Conservation (phyloP, 2,888 invertebrate species). For the Isotomurus palustris region DNA sequence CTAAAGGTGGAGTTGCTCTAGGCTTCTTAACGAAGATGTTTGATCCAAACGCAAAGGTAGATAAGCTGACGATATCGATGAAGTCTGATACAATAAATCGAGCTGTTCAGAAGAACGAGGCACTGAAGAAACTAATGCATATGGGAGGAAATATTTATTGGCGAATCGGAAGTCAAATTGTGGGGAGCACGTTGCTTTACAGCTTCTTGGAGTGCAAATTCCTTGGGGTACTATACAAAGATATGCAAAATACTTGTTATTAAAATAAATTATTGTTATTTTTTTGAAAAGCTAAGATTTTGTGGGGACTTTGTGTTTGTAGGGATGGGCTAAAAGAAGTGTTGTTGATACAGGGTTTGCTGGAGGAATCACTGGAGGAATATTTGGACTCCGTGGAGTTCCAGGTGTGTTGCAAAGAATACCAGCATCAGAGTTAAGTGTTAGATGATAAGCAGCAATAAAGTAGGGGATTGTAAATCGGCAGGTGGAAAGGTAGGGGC, state of each 20-base stretch:
- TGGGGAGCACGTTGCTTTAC: conserved; percentile 13
- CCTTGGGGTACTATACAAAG: conserved; percentile 7
- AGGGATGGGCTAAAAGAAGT: conserved; percentile 20
- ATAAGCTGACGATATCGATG: conserved; percentile 5
- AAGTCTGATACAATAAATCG: too few relatives aligned
- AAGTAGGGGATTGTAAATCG: not conserved
- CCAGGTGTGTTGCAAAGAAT: conserved; percentile 19
- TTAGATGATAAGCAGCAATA: not conserved
- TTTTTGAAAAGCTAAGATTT: too few relatives aligned
- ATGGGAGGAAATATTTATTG: conserved; percentile 3
- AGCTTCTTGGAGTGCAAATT: conserved; percentile 22
- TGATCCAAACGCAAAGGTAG: not conserved
- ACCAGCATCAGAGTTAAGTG: not conserved
- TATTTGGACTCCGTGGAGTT: conserved; percentile 19
- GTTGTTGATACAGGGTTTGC: conserved; percentile 18
- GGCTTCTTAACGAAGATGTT: conserved; percentile 5
- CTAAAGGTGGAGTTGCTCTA: not conserved
- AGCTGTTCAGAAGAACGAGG: not conserved
- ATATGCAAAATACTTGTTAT: not conserved
- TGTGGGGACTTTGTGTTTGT: too few relatives aligned
- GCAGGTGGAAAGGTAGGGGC: conserved; percentile 17
- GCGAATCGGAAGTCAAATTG: conserved; percentile 18
- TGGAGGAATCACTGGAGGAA: conserved; percentile 24
- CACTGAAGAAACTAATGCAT: not conserved
- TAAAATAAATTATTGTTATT: not conserved